Conservation (phyloP, 2,888 invertebrate genomes). For the Chloroclystis v-ata region DNA sequence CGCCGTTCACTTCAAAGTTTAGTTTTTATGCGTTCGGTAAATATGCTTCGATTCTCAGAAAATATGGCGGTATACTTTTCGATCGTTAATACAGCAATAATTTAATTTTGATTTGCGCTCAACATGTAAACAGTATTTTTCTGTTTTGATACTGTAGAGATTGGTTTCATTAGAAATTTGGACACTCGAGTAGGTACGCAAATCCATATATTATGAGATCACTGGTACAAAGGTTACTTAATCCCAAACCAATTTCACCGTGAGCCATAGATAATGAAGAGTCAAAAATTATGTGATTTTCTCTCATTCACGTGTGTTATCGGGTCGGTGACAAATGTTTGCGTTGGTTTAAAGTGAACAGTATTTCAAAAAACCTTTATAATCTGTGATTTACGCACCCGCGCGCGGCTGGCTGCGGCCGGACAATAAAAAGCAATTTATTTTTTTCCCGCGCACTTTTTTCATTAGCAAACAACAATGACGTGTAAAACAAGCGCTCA, state of each 20-base stretch:
- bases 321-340: slow-evolving; percentile 50
- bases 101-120: too few relatives aligned
- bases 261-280: slow-evolving; percentile 17
- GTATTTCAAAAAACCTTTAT: slow-evolving; percentile 58
- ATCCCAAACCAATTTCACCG: slow-evolving; percentile 12
- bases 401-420: slow-evolving; percentile 47
- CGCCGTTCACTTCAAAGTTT: neutral
- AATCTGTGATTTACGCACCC: slow-evolving; percentile 68
- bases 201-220: neutral
- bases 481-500: slow-evolving; percentile 71
- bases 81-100: too few relatives aligned
- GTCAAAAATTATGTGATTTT: slow-evolving; percentile 19
- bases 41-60: too few relatives aligned
- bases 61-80: too few relatives aligned
- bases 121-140: too few relatives aligned
- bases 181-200: neutral
- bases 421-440: slow-evolving; percentile 73
- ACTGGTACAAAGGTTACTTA: neutral
- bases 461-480: slow-evolving; percentile 74
- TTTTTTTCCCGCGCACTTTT: slow-evolving; percentile 63
- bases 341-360: slow-evolving; percentile 51
- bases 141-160: too few relatives aligned
- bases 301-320: slow-evolving; percentile 39
- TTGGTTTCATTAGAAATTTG: too few relatives aligned
- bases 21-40: neutral